These are phyloP conservation scores for Stigmatopora nigra DNA, from an alignment of 2,113 vertebrate species.

Conservation along the genomic window DNA sequence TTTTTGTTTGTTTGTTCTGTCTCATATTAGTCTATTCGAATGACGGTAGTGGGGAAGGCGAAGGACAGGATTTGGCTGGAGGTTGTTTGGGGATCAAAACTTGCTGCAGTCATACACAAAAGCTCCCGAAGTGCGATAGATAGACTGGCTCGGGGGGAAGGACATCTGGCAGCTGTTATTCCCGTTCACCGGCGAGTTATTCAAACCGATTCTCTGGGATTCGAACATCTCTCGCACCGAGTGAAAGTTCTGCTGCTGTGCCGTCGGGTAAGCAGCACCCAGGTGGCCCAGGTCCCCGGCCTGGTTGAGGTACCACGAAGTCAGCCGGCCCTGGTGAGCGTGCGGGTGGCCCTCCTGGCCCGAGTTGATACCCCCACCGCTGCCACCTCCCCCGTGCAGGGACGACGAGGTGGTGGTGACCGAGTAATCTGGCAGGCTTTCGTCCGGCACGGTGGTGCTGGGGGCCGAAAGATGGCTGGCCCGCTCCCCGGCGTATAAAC, in stretches of 20 bases:
- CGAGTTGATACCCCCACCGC: constrained; percentile 57
- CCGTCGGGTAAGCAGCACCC: constrained; percentile 73
- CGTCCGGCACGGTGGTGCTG: constrained; percentile 73
- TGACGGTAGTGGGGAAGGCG: constrained; percentile 4
- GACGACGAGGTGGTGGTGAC: constrained; percentile 76
- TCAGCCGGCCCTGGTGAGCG: constrained; percentile 79
- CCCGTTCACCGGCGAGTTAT: constrained; percentile 82
- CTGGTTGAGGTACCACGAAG: constrained; percentile 91
- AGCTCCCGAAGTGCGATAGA: constrained; percentile 91
- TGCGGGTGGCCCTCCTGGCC: constrained; percentile 75
- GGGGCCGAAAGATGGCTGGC: constrained; percentile 71
- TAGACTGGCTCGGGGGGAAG: constrained; percentile 85
- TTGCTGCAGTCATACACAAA: constrained; percentile 98
- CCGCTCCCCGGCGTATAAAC: constrained; percentile 82
- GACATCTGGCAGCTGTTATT: constrained; percentile 97
- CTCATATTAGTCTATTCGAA: constrained; percentile 65
- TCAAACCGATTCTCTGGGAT: constrained; percentile 82
- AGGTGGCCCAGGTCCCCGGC: constrained; percentile 82
- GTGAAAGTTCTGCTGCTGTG: constrained; percentile 91
- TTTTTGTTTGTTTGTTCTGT: constrained; percentile 53
- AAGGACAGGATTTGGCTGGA: neutral
- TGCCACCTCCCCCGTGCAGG: constrained; percentile 52
- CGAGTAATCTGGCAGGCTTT: constrained; percentile 85
- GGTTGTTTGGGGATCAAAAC: constrained; percentile 75
- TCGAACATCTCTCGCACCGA: constrained; percentile 91